Conservation (phyloP, 2,888 invertebrate genomes). For the Chymomyza caudatula region DNA sequence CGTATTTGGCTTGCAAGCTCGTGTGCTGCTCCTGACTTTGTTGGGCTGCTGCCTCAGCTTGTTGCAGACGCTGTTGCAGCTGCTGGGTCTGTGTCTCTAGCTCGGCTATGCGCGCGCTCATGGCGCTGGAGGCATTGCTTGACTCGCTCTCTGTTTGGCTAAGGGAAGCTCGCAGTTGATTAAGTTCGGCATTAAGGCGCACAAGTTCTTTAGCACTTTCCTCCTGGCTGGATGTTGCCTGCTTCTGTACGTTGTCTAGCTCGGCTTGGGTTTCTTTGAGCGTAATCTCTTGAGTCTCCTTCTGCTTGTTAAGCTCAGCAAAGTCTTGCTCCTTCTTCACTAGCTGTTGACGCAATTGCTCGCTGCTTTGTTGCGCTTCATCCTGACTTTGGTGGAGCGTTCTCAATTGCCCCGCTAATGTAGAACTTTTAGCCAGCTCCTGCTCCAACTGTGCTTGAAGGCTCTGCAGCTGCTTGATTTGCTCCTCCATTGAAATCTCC, state of each 20-base stretch:
- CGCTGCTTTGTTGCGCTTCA: slow-evolving; percentile 1
- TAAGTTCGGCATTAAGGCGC: slow-evolving; percentile 35
- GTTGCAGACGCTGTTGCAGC: neutral
- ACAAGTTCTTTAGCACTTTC: slow-evolving; percentile 34
- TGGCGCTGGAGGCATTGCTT: neutral
- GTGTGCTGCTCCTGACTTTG: slow-evolving; percentile 23
- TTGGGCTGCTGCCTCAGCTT: neutral
- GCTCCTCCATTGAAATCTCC: slow-evolving; percentile 6
- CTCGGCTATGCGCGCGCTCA: slow-evolving; percentile 12
- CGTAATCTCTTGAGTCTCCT: slow-evolving; percentile 3
- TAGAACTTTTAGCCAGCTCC: neutral
- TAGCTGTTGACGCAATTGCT: slow-evolving; percentile 20
- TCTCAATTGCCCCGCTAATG: neutral
- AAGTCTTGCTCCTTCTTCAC: slow-evolving; percentile 26
- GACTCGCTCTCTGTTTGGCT: slow-evolving; percentile 17
- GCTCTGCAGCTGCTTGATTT: slow-evolving; percentile 80
- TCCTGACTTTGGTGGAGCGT: slow-evolving; percentile 16
- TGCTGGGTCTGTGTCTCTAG: slow-evolving; percentile 16
- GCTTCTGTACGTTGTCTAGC: slow-evolving; percentile 43
- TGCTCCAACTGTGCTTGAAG: slow-evolving; percentile 40
- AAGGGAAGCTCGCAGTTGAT: slow-evolving; percentile 17
- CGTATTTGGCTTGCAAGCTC: slow-evolving; percentile 20
- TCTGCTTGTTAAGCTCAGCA: slow-evolving; percentile 18
- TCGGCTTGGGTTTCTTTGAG: slow-evolving; percentile 18
- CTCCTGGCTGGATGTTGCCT: slow-evolving; percentile 27